Conservation (phyloP, 2,113 vertebrate species). For the Galeopterus variegatus region DNA sequence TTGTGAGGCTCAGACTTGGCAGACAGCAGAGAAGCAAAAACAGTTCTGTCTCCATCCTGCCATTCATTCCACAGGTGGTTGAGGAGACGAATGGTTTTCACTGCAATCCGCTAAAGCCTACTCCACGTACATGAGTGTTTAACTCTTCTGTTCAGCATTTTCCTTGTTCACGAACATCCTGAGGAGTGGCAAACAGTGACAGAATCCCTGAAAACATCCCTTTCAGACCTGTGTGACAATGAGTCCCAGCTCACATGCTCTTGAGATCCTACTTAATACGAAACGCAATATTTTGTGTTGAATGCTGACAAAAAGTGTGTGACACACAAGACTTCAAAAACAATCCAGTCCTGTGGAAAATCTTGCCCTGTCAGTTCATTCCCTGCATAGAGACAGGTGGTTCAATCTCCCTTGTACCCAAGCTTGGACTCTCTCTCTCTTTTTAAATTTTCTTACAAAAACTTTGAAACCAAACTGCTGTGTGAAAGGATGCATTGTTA, state of each 20-base stretch:
- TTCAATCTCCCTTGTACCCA: neutral
- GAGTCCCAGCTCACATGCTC: neutral
- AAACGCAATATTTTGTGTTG: conserved; percentile 48
- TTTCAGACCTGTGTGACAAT: conserved; percentile 38
- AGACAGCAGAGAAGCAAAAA: conserved; percentile 51
- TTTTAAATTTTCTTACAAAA: conserved; percentile 19
- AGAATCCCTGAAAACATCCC: conserved; percentile 53
- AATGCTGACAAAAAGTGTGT: conserved; percentile 9
- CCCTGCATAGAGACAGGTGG: neutral
- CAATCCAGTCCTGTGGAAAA: conserved; percentile 17
- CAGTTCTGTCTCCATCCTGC: neutral
- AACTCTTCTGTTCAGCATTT: conserved; percentile 52
- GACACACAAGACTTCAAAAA: neutral
- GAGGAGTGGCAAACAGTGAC: conserved; percentile 20
- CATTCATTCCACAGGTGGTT: neutral
- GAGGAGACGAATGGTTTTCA: neutral
- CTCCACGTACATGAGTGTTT: neutral
- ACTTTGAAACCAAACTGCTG: conserved; percentile 22
- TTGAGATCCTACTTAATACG: conserved; percentile 43
- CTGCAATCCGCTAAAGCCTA: conserved; percentile 53
- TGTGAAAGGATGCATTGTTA: neutral
- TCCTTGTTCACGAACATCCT: conserved; percentile 8
- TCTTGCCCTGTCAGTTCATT: neutral
- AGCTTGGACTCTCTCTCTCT: neutral
- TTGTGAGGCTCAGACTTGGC: conserved; percentile 6